Evolutionary conservation across 2,888 invertebrate species (phyloP).

Genomic region (Pelosia muscerda): DNA sequence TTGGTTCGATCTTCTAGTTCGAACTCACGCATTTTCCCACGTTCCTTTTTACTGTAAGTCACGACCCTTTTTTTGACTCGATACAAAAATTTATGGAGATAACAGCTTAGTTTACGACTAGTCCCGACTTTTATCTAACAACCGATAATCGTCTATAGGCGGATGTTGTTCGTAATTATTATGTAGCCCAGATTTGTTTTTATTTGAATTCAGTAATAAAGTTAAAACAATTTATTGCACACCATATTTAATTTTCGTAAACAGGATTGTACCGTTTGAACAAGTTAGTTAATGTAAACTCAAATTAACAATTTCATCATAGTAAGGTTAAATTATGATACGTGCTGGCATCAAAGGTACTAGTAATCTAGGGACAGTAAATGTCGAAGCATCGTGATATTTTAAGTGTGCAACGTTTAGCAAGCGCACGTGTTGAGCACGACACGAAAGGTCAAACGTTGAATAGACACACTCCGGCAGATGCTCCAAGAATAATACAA

Average conservation of each 20-base stretch:
- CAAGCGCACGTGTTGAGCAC: constrained; percentile 70
- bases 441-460: constrained; percentile 73
- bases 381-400: constrained; percentile 59
- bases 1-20: constrained; percentile 50
- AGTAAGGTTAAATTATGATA: constrained; percentile 1
- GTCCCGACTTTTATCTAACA: constrained; percentile 18
- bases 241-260: background rate
- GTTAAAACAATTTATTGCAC: background rate
- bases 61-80: constrained; percentile 57
- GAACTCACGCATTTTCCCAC: constrained; percentile 73
- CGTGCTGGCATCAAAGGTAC: constrained; percentile 8
- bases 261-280: background rate
- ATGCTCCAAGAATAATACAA: constrained; percentile 71
- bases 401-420: constrained; percentile 60
- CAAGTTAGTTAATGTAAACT: background rate
- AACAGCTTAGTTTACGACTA: constrained; percentile 41
- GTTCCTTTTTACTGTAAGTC: constrained; percentile 64
- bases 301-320: background rate
- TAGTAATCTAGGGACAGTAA: constrained; percentile 41
- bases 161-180: constrained; percentile 18
- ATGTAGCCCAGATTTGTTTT: constrained; percentile 19
- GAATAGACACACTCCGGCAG: constrained; percentile 75
- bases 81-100: constrained; percentile 49
- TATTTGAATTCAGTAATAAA: constrained; percentile 14
- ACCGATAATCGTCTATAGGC: constrained; percentile 12